Evolutionary conservation across 2,797 vertebrate species (phyloP).

Genomic region (Onychomys torridus): DNA sequence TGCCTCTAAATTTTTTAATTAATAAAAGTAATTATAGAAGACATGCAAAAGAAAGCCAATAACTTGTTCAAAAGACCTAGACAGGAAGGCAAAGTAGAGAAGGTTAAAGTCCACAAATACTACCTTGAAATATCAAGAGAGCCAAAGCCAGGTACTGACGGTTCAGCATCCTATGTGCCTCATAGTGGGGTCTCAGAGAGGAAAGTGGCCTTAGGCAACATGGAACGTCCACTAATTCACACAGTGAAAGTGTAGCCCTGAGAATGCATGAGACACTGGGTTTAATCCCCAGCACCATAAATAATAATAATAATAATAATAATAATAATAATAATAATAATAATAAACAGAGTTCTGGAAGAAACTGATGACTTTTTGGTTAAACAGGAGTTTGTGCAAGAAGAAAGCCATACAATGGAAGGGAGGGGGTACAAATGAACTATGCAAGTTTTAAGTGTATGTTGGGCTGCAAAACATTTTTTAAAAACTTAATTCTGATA

Average conservation of each 20-base stretch:
- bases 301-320: neutral
- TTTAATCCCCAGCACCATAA: neutral
- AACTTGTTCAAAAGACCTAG: neutral
- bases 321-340: neutral
- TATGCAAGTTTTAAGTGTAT: neutral
- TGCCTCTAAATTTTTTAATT: neutral
- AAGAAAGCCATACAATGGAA: neutral
- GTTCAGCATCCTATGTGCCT: neutral
- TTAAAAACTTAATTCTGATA: neutral
- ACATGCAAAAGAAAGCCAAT: neutral
- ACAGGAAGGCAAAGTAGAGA: neutral
- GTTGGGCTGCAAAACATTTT: neutral
- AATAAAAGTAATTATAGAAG: neutral
- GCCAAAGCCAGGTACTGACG: neutral
- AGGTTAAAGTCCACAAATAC: neutral
- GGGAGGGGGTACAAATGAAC: neutral
- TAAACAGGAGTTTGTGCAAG: neutral
- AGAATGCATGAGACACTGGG: neutral
- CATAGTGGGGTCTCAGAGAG: neutral
- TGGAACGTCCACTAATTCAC: neutral
- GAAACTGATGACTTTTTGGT: neutral
- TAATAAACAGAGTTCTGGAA: neutral
- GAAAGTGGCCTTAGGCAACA: rapidly evolving
- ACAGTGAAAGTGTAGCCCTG: neutral
- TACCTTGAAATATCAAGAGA: neutral